Evolutionary conservation across 2,797 vertebrate genomes (phyloP).

Genomic region (Eupleurogrammus muticus): DNA sequence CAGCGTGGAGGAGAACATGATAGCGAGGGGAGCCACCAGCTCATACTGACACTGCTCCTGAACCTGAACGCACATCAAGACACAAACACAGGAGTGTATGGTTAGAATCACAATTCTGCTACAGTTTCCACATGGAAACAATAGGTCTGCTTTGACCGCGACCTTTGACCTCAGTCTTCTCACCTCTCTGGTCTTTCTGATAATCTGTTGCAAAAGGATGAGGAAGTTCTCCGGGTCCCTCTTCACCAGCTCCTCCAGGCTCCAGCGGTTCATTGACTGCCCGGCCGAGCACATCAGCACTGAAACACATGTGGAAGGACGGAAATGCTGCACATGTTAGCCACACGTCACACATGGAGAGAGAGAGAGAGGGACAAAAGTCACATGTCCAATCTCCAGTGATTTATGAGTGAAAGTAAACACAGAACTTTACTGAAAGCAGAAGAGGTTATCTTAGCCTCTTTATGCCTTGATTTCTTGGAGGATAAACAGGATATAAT

Average conservation of each 20-base stretch:
- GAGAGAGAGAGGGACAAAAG: background rate
- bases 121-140: background rate
- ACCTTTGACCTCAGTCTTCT: conserved; percentile 35
- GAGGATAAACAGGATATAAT: too few species aligned
- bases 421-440: background rate
- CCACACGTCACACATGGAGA: background rate
- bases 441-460: background rate
- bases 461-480: background rate
- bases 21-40: conserved; percentile 90
- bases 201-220: conserved; percentile 94
- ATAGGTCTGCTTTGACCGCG: background rate
- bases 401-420: background rate
- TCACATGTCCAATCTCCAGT: background rate
- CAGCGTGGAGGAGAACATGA: conserved; percentile 93
- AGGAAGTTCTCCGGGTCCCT: conserved; percentile 93
- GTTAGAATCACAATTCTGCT: background rate
- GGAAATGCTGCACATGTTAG: conserved; percentile 5
- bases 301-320: conserved; percentile 52
- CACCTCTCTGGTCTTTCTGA: conserved; percentile 92
- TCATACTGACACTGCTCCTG: conserved; percentile 93
- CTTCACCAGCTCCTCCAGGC: conserved; percentile 95
- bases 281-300: conserved; percentile 82
- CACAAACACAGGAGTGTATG: background rate
- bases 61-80: conserved; percentile 80
- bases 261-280: conserved; percentile 97